These are phyloP conservation scores for Oceanodroma tethys DNA, from an alignment of 2,113 vertebrate genomes.

Conservation along the genomic window DNA sequence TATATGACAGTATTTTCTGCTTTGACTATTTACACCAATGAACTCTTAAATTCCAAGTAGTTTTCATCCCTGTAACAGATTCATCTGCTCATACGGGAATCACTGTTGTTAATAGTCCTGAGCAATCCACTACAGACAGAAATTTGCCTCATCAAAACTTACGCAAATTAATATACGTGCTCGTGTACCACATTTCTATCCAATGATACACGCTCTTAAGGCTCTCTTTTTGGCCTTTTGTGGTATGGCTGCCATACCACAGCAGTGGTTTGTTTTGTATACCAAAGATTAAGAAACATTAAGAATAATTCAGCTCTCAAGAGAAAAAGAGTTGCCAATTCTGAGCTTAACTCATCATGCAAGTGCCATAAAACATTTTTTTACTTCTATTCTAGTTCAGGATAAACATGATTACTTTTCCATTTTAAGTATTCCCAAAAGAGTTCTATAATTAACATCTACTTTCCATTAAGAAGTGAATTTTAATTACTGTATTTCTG, in stretches of 20 bases:
- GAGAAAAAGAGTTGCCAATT: not conserved
- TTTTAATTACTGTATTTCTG: constrained; percentile 42
- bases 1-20: rapidly evolving
- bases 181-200: rapidly evolving
- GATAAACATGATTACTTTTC: not conserved
- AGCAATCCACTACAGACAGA: not conserved
- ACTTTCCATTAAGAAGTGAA: constrained; percentile 1
- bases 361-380: not conserved
- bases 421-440: constrained; percentile 19
- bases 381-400: not conserved
- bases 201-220: rapidly evolving
- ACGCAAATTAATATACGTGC: not conserved
- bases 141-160: not conserved
- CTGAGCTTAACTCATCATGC: not conserved
- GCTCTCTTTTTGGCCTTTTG: not conserved
- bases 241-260: not conserved
- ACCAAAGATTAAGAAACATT: not conserved
- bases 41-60: not conserved
- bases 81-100: not conserved
- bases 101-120: rapidly evolving
- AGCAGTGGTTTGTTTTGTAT: not conserved
- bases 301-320: not conserved
- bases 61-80: not conserved
- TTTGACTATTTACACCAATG: not conserved
- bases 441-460: constrained; percentile 27